These are phyloP conservation scores for Molossus molossus DNA, from an alignment of 2,797 vertebrate genomes.

Conservation along the genomic window DNA sequence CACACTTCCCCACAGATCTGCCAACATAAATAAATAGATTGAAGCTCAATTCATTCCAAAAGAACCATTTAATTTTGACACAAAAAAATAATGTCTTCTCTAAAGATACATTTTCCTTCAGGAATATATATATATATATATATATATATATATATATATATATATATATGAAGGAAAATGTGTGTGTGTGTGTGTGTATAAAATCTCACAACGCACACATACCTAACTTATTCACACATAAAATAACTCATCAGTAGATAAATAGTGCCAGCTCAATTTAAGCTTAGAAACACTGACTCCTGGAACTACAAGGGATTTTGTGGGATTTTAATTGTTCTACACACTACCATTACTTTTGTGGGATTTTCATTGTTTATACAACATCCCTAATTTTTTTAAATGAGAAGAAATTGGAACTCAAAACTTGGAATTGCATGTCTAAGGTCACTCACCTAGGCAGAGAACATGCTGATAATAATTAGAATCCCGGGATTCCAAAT, in stretches of 20 bases:
- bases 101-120: conserved; percentile 15
- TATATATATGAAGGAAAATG: too few species aligned
- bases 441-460: neutral
- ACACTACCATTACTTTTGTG: neutral
- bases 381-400: neutral
- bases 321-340: neutral
- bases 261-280: neutral
- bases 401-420: neutral
- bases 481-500: neutral
- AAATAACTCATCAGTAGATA: neutral
- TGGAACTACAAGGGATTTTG: neutral
- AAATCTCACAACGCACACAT: neutral
- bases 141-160: neutral
- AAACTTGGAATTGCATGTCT: neutral
- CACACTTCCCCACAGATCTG: neutral
- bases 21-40: conserved; percentile 57
- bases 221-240: neutral
- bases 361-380: neutral
- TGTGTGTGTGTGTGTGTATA: too few species aligned
- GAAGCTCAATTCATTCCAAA: conserved; percentile 55
- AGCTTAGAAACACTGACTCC: neutral
- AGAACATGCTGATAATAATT: neutral
- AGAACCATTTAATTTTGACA: conserved; percentile 15
- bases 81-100: conserved; percentile 30
- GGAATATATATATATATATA: neutral